Conservation (phyloP, 2,113 vertebrate genomes). For the Ptilonorhynchus violaceus region DNA sequence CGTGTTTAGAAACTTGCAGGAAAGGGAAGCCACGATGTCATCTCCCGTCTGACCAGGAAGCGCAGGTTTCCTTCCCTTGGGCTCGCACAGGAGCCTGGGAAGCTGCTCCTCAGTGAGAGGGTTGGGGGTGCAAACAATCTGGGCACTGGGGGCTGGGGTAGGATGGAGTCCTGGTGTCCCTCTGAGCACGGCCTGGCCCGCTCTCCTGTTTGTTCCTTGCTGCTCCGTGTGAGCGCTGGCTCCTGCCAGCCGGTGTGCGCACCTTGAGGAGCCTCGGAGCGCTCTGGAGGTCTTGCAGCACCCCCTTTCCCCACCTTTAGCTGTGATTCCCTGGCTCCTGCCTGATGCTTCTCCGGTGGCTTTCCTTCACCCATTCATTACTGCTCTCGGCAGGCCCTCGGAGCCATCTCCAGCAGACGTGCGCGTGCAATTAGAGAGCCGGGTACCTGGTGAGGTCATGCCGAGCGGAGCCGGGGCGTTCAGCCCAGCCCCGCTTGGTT, state of each 20-base stretch:
- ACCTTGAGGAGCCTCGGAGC: rapidly evolving
- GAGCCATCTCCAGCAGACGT: background rate
- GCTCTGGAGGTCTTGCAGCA: rapidly evolving
- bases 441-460: slow-evolving; percentile 38
- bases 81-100: slow-evolving; percentile 1
- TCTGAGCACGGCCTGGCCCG: background rate
- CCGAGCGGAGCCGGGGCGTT: background rate
- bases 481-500: background rate
- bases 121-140: background rate
- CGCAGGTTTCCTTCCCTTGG: slow-evolving; percentile 69
- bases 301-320: background rate
- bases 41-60: slow-evolving; percentile 79
- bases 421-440: background rate
- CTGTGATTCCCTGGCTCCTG: background rate
- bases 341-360: background rate
- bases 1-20: slow-evolving; percentile 71
- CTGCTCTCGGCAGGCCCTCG: background rate
- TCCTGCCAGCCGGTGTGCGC: background rate
- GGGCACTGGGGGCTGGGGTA: background rate
- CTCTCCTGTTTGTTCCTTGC: background rate
- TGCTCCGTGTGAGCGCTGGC: background rate
- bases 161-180: background rate
- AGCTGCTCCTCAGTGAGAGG: background rate
- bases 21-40: slow-evolving; percentile 71
- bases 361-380: slow-evolving; percentile 5